Conservation (phyloP, 1,140 invertebrate species). For the Euura lappo region DNA sequence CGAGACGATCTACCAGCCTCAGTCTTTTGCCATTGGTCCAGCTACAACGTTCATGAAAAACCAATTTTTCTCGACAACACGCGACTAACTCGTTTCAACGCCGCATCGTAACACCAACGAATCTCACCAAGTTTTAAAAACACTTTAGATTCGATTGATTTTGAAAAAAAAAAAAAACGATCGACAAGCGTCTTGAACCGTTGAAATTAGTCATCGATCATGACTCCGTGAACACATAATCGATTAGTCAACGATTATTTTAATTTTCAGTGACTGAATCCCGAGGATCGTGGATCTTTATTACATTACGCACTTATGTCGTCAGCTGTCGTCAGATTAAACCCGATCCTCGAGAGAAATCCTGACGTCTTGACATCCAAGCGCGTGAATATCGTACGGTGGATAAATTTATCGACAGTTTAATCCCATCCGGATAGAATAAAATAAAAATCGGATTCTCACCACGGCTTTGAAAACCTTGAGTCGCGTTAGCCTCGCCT, state of each 20-base stretch:
- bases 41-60: background rate
- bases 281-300: too few species aligned
- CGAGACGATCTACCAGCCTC: background rate
- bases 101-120: too few species aligned
- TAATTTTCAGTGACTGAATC: background rate
- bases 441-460: too few species aligned
- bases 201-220: slow-evolving; percentile 1
- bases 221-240: background rate
- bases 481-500: too few species aligned
- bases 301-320: too few species aligned
- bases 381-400: too few species aligned
- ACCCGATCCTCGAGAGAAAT: too few species aligned
- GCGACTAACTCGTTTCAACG: background rate
- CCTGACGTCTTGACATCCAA: too few species aligned
- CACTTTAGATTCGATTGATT: background rate
- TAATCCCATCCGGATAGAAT: too few species aligned
- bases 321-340: too few species aligned
- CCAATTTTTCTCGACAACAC: background rate
- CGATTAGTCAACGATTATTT: background rate
- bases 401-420: too few species aligned
- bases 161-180: background rate
- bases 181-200: background rate
- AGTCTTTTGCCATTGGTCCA: background rate
- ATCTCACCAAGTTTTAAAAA: background rate
- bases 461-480: too few species aligned